A percentile compares a stretch with the other conserved stretches of the same genome.
Conservation (phyloP, 2,888 invertebrate species). For the Hoplodrina ambigua region DNA sequence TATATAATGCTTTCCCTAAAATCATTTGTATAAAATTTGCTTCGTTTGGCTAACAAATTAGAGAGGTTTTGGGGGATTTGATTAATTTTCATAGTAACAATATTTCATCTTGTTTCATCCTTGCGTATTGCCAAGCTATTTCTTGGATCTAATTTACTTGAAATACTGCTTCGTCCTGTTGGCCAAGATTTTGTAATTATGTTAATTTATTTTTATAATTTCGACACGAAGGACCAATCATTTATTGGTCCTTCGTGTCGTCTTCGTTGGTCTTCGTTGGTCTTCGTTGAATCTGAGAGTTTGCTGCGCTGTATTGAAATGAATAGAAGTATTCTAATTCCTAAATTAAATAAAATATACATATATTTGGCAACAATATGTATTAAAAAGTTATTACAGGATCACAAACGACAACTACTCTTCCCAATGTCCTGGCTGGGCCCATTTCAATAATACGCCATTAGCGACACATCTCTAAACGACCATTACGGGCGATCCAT, state of each 20-base stretch:
- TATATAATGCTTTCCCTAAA: conserved; percentile 52
- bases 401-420: not conserved
- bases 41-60: conserved; percentile 46
- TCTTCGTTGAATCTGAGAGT: not conserved
- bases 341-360: not conserved
- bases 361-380: not conserved
- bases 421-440: not conserved
- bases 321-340: not conserved
- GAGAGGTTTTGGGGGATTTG: conserved; percentile 16
- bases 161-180: not conserved
- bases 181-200: not conserved
- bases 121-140: not conserved
- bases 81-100: conserved; percentile 38
- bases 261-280: too few species aligned
- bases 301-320: not conserved
- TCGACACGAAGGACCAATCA: not conserved
- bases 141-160: conserved; percentile 2
- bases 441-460: conserved; percentile 36
- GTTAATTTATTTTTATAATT: not conserved
- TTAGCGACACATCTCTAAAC: conserved; percentile 44
- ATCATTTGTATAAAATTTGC: conserved; percentile 48
- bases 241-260: too few species aligned
- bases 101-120: conserved; percentile 18
- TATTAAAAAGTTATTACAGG: not conserved
- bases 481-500: conserved; percentile 47